phyloP scores from a whole-genome alignment of 2,113 vertebrate genomes.

The Glareola pratincola region DNA sequence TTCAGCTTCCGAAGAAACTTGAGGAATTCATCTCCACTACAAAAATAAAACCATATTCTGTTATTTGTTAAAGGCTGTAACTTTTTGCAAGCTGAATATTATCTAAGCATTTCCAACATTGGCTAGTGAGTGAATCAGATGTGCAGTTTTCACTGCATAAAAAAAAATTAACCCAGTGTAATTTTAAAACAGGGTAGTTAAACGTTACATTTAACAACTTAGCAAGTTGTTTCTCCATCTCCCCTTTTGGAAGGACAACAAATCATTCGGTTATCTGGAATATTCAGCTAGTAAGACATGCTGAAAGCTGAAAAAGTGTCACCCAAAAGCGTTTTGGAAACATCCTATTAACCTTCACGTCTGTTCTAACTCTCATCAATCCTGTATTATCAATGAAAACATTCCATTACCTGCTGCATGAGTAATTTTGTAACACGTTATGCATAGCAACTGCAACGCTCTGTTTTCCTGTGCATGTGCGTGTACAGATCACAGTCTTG shows the following conservation, averaged over 20 bases:
- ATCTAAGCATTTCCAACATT: neutral
- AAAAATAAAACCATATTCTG: conserved; percentile 7
- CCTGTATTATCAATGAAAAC: neutral
- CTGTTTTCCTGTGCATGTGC: neutral
- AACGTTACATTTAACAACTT: neutral
- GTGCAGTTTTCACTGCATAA: neutral
- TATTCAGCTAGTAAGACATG: neutral
- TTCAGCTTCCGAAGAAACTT: conserved; percentile 85
- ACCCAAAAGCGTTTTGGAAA: neutral
- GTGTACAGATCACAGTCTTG: neutral
- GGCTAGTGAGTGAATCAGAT: neutral
- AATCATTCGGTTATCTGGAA: neutral
- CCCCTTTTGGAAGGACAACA: neutral
- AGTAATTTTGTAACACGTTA: neutral
- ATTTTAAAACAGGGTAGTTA: neutral
- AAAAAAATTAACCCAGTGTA: neutral
- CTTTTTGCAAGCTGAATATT: neutral
- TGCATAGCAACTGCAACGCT: neutral
- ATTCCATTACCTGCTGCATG: neutral
- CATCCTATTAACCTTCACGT: neutral
- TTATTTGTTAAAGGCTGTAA: neutral
- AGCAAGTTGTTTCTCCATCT: neutral
- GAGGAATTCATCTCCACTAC: conserved; percentile 85
- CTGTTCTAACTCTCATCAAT: neutral
- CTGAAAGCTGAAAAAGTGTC: neutral